Conservation (phyloP, 2,888 invertebrate genomes). For the Pseudanteris insignis region DNA sequence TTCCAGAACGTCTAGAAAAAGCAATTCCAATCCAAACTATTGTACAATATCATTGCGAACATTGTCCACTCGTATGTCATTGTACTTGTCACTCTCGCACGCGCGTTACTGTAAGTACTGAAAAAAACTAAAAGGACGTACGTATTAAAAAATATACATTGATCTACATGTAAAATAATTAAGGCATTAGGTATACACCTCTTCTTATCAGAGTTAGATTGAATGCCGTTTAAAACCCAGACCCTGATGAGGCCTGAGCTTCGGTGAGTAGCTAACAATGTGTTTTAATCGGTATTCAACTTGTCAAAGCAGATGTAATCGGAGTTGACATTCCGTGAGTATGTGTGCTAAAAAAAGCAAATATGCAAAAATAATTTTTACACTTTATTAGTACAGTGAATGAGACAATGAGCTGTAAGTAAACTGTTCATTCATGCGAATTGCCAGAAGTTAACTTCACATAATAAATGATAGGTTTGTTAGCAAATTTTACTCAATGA, state of each 20-base stretch:
- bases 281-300: constrained; percentile 54
- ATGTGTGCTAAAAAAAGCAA: constrained; percentile 54
- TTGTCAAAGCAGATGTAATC: constrained; percentile 44
- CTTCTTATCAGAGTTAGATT: constrained; percentile 49
- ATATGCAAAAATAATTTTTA: constrained; percentile 45
- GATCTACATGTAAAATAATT: constrained; percentile 62
- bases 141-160: constrained; percentile 64
- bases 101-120: constrained; percentile 67
- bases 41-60: constrained; percentile 66
- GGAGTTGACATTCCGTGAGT: constrained; percentile 58
- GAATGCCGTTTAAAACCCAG: constrained; percentile 48
- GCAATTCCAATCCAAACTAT: constrained; percentile 65
- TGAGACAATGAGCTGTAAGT: constrained; percentile 63
- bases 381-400: constrained; percentile 53
- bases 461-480: not conserved
- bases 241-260: constrained; percentile 48
- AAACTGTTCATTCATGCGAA: constrained; percentile 56
- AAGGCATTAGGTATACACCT: constrained; percentile 54
- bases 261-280: constrained; percentile 61
- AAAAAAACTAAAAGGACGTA: constrained; percentile 64
- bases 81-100: constrained; percentile 65
- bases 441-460: constrained; percentile 53
- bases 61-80: constrained; percentile 65
- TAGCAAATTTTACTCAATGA: no score
- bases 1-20: constrained; percentile 67